Conservation (phyloP, 2,797 vertebrate genomes). For the Lycodopsis pacificus region DNA sequence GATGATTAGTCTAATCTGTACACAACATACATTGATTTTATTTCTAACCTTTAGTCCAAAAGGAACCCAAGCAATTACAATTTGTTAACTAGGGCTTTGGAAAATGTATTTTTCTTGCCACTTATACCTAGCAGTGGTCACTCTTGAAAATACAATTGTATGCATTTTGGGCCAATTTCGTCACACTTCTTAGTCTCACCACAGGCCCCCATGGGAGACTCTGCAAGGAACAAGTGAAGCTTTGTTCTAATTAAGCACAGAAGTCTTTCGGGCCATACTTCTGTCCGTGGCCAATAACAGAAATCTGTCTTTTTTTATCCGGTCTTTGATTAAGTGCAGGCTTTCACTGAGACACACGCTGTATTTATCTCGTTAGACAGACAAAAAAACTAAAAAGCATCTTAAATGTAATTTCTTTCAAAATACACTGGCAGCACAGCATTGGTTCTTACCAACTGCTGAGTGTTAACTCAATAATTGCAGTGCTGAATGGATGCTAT, state of each 20-base stretch:
- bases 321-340: slow-evolving; percentile 41
- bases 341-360: slow-evolving; percentile 25
- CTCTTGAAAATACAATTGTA: background rate
- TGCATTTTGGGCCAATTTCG: slow-evolving; percentile 41
- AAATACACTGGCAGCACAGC: slow-evolving; percentile 22
- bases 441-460: slow-evolving; percentile 24
- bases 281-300: slow-evolving; percentile 39
- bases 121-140: background rate
- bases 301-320: slow-evolving; percentile 42
- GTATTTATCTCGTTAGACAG: slow-evolving; percentile 21
- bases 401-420: slow-evolving; percentile 33
- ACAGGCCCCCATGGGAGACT: slow-evolving; percentile 47
- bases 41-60: background rate
- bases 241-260: slow-evolving; percentile 66
- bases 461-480: slow-evolving; percentile 46
- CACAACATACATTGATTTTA: background rate
- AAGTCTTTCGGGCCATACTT: slow-evolving; percentile 40
- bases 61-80: background rate
- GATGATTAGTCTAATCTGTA: background rate
- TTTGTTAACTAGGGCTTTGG: background rate
- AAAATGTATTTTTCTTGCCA: background rate
- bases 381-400: background rate
- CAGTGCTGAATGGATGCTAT: slow-evolving; percentile 40
- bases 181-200: slow-evolving; percentile 54
- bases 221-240: slow-evolving; percentile 49